Percentiles rank a stretch among this genome's conserved stretches.
These are phyloP conservation scores for Amphipyra tragopoginis DNA, from an alignment of 2,888 invertebrate genomes.

Conservation along the genomic window DNA sequence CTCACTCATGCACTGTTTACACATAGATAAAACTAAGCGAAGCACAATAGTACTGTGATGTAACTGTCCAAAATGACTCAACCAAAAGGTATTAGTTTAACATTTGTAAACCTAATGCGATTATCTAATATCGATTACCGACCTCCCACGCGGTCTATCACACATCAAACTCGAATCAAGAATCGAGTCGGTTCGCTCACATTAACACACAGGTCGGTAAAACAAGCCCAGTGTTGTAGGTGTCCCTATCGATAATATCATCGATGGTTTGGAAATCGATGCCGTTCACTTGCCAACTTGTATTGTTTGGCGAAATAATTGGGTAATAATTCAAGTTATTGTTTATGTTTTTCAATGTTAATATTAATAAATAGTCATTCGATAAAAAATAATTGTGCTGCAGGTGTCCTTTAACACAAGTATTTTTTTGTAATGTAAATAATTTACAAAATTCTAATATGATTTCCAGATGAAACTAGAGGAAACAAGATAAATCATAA, in stretches of 20 bases:
- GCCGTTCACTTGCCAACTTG: conserved; percentile 66
- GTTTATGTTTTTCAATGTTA: conserved; percentile 27
- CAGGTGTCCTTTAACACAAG: too few species aligned
- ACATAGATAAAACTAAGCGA: conserved; percentile 33
- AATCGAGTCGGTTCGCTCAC: conserved; percentile 46
- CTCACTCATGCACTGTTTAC: conserved; percentile 40
- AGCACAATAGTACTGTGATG: conserved; percentile 57
- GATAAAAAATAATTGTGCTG: too few species aligned
- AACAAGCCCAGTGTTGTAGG: conserved; percentile 68
- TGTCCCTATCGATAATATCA: conserved; percentile 66
- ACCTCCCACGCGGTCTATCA: conserved; percentile 80
- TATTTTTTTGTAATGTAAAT: too few species aligned
- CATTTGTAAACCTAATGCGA: conserved; percentile 81
- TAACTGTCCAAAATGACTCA: conserved; percentile 75
- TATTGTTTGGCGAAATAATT: conserved; percentile 65
- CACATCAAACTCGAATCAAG: conserved; percentile 66
- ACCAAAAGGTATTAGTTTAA: conserved; percentile 73
- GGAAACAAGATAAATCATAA: too few species aligned
- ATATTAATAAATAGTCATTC: too few species aligned
- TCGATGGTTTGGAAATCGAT: conserved; percentile 66
- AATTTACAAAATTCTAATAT: too few species aligned
- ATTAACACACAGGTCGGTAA: conserved; percentile 62
- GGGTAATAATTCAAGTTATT: conserved; percentile 50
- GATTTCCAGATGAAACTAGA: too few species aligned
- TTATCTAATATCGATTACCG: conserved; percentile 85